These are phyloP conservation scores for Butorides virescens DNA, from an alignment of 2,113 vertebrate genomes.

Conservation along the genomic window DNA sequence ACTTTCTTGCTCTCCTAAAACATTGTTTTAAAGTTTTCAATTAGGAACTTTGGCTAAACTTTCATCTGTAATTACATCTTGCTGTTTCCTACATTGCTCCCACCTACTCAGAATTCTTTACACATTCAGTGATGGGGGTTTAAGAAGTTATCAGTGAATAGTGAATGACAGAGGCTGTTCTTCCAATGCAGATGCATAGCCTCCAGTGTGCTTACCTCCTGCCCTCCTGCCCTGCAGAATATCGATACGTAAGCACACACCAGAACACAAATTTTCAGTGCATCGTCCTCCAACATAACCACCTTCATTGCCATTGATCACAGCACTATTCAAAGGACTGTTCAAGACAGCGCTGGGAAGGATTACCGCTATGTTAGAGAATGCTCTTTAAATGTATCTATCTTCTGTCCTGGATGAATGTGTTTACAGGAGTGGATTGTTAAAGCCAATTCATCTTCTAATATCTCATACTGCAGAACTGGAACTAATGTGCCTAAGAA, in stretches of 20 bases:
- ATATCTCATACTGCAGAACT: not conserved
- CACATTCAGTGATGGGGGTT: not conserved
- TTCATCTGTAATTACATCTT: not conserved
- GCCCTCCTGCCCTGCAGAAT: not conserved
- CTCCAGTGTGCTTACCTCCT: not conserved
- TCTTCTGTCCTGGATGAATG: not conserved
- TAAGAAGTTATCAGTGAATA: not conserved
- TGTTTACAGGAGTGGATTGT: not conserved
- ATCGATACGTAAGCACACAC: not conserved
- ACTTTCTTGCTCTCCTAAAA: not conserved
- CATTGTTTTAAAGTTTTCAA: not conserved
- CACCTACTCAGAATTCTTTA: not conserved
- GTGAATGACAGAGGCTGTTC: not conserved
- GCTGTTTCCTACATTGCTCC: not conserved
- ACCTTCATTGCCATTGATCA: not conserved
- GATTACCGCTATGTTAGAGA: not conserved
- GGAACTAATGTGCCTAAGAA: not conserved
- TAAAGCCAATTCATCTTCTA: slow-evolving; percentile 1
- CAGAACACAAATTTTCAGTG: not conserved
- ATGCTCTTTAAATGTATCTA: not conserved
- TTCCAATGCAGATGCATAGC: not conserved
- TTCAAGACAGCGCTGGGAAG: not conserved
- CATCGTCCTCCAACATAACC: not conserved
- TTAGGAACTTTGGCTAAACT: not conserved
- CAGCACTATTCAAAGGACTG: not conserved